Conservation (phyloP, 35 echinoderm and acorn worm species). For the Apostichopus parvimensis region DNA sequence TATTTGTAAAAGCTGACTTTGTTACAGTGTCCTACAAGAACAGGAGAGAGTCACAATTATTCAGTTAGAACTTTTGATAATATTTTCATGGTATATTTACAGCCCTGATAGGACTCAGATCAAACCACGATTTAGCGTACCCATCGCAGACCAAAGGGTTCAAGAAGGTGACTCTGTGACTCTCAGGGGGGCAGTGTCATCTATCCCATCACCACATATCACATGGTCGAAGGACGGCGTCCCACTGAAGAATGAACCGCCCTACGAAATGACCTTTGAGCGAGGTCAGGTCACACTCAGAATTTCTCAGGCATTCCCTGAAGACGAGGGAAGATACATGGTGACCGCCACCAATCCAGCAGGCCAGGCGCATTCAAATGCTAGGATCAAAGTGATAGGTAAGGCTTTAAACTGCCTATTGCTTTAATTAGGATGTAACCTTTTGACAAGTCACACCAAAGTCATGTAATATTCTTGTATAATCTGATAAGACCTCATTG, state of each 20-base stretch:
- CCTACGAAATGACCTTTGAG: slow-evolving; percentile 55
- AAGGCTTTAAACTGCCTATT: background rate
- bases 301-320: slow-evolving; percentile 61
- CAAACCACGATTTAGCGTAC: slow-evolving; percentile 37
- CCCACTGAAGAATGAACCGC: slow-evolving; percentile 48
- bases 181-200: slow-evolving; percentile 23
- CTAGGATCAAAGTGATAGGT: slow-evolving; percentile 66
- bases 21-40: background rate
- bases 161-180: slow-evolving; percentile 15
- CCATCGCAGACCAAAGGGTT: slow-evolving; percentile 22
- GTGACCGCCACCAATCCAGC: slow-evolving; percentile 56
- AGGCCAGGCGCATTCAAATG: slow-evolving; percentile 44
- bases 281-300: slow-evolving; percentile 45
- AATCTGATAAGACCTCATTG: too few relatives aligned
- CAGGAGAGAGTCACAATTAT: too few relatives aligned
- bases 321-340: slow-evolving; percentile 61
- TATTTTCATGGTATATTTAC: background rate
- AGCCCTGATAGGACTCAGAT: slow-evolving; percentile 28
- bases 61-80: too few relatives aligned
- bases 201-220: slow-evolving; percentile 31
- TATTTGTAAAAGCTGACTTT: background rate
- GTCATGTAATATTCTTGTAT: too few relatives aligned
- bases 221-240: slow-evolving; percentile 50
- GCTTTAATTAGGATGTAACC: too few relatives aligned
- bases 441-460: too few relatives aligned